Evolutionary conservation across 2,797 vertebrate genomes (phyloP).

Genomic region (Gobionotothen gibberifrons): DNA sequence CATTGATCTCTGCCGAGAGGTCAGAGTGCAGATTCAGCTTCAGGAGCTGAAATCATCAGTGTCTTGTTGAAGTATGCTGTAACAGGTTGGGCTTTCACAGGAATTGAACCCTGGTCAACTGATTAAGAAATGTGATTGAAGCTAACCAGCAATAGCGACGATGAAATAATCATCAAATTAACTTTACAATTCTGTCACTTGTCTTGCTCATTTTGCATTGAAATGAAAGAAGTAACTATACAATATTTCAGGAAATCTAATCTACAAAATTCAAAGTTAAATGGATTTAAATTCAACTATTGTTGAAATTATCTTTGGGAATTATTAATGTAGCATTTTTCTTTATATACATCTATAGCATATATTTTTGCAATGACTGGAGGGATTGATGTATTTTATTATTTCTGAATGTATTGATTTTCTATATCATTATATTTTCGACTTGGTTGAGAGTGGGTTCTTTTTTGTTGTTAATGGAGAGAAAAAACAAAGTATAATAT

Average conservation of each 20-base stretch:
- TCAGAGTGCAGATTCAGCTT: conserved; percentile 8
- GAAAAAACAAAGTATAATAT: too few species aligned
- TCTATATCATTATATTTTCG: too few species aligned
- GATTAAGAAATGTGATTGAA: background rate
- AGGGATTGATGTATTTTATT: too few species aligned
- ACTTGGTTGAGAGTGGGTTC: too few species aligned
- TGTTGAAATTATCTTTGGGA: background rate
- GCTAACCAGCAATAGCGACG: background rate
- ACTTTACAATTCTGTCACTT: background rate
- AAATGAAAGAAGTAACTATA: background rate
- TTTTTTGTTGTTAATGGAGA: too few species aligned
- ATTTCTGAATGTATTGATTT: too few species aligned
- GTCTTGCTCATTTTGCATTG: background rate
- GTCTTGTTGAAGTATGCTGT: background rate
- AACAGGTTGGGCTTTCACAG: background rate
- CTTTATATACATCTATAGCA: too few species aligned
- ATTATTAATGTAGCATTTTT: background rate
- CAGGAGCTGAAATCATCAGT: background rate
- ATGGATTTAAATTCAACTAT: background rate
- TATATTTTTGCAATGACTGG: too few species aligned
- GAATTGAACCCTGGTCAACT: background rate
- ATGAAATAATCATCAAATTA: background rate
- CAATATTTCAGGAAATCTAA: background rate
- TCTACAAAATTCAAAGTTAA: background rate
- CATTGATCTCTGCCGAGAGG: conserved; percentile 1